Percentiles rank a stretch among this genome's conserved stretches.
Conservation (phyloP, 2,797 vertebrate species). For the Phylloscopus collybita region DNA sequence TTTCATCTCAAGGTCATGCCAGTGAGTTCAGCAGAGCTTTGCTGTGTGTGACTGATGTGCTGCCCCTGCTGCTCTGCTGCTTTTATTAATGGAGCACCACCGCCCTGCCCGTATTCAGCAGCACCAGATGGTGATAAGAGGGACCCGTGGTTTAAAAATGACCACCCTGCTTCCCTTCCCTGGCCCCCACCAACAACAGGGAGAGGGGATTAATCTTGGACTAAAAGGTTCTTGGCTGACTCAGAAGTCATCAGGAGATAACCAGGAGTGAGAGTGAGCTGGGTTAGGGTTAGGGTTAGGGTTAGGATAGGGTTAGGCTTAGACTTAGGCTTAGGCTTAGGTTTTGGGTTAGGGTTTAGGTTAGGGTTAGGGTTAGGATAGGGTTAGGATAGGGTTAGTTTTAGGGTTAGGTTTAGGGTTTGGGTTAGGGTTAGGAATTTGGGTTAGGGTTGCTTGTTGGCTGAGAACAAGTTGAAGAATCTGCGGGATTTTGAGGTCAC, state of each 20-base stretch:
- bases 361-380: too few species aligned
- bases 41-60: not conserved
- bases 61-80: not conserved
- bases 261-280: not conserved
- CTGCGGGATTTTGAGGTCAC: not conserved
- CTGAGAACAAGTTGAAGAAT: not conserved
- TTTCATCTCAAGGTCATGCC: not conserved
- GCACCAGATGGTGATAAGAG: conserved; percentile 39
- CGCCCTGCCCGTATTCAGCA: not conserved
- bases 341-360: too few species aligned
- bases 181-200: not conserved
- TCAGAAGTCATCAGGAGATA: not conserved
- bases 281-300: too few species aligned
- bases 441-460: not conserved
- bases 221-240: not conserved
- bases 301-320: too few species aligned
- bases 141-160: conserved; percentile 31
- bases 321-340: too few species aligned
- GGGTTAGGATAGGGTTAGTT: too few species aligned
- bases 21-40: not conserved
- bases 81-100: conserved; percentile 38
- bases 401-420: too few species aligned
- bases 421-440: too few species aligned
- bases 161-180: not conserved
- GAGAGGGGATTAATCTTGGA: not conserved